Evolutionary conservation across 2,797 vertebrate species (phyloP).

Genomic region (Enteromius paludinosus): DNA sequence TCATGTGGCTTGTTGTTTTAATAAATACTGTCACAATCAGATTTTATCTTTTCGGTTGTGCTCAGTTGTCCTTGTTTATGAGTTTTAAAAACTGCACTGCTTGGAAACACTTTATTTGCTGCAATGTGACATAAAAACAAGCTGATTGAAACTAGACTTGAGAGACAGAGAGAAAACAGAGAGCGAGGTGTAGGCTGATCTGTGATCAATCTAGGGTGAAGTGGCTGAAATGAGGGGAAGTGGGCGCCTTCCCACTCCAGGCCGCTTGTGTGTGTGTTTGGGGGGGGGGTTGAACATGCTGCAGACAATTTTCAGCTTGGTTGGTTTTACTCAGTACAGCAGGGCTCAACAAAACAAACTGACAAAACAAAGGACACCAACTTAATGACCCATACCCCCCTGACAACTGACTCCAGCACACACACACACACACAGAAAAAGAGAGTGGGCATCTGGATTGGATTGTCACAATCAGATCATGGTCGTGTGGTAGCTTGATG

Average conservation of each 20-base stretch:
- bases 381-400: slow-evolving; percentile 97
- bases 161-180: slow-evolving; percentile 50
- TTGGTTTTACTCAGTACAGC: slow-evolving; percentile 94
- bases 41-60: background rate
- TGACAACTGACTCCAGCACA: slow-evolving; percentile 90
- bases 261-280: slow-evolving; percentile 56
- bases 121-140: slow-evolving; percentile 15
- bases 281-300: slow-evolving; percentile 79
- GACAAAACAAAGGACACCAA: slow-evolving; percentile 99
- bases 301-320: slow-evolving; percentile 99
- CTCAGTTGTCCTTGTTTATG: background rate
- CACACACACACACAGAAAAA: slow-evolving; percentile 42
- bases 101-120: slow-evolving; percentile 5
- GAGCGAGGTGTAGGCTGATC: slow-evolving; percentile 73
- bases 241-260: slow-evolving; percentile 68
- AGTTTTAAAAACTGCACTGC: background rate
- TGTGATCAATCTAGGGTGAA: slow-evolving; percentile 82
- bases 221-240: slow-evolving; percentile 79
- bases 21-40: slow-evolving; percentile 46
- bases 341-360: slow-evolving; percentile 97
- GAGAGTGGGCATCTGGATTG: slow-evolving; percentile 73
- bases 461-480: slow-evolving; percentile 82
- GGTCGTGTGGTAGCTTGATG: slow-evolving; percentile 54
- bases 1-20: slow-evolving; percentile 30
- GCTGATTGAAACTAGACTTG: slow-evolving; percentile 23